phyloP scores from a whole-genome alignment of 2,888 invertebrate genomes.

The Resseliella maxima region DNA sequence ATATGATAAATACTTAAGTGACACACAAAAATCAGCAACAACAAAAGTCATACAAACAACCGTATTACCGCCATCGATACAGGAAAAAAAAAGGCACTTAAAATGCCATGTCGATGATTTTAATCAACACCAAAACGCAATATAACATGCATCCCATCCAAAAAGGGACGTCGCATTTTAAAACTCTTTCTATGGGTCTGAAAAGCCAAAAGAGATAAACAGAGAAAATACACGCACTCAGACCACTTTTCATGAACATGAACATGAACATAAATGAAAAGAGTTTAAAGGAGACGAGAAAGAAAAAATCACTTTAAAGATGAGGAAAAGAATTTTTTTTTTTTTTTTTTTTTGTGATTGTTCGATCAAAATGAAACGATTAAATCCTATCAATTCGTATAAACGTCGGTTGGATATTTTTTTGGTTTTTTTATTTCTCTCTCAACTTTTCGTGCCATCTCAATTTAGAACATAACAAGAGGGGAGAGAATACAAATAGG shows the following conservation, averaged over 20 bases:
- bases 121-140: background rate
- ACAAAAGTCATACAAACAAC: background rate
- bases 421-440: too few relatives aligned
- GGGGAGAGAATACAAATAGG: background rate
- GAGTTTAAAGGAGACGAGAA: too few relatives aligned
- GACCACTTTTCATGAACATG: background rate
- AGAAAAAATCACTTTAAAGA: too few relatives aligned
- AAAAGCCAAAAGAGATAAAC: background rate
- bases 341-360: background rate
- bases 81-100: background rate
- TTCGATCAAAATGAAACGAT: conserved; percentile 25
- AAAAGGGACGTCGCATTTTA: background rate
- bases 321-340: too few relatives aligned
- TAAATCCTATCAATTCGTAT: conserved; percentile 28
- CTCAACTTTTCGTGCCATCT: background rate
- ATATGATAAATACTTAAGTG: conserved; percentile 51
- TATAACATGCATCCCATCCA: background rate
- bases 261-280: background rate
- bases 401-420: too few relatives aligned
- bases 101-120: conserved; percentile 31
- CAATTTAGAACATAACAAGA: background rate
- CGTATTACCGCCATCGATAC: background rate
- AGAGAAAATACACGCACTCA: too few relatives aligned
- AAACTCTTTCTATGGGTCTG: background rate
- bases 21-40: background rate